A percentile compares a stretch with the other conserved stretches of the same genome.
These are phyloP conservation scores for Geopemphigus sp. DNA, from an alignment of 1,140 invertebrate genomes.

Conservation along the genomic window DNA sequence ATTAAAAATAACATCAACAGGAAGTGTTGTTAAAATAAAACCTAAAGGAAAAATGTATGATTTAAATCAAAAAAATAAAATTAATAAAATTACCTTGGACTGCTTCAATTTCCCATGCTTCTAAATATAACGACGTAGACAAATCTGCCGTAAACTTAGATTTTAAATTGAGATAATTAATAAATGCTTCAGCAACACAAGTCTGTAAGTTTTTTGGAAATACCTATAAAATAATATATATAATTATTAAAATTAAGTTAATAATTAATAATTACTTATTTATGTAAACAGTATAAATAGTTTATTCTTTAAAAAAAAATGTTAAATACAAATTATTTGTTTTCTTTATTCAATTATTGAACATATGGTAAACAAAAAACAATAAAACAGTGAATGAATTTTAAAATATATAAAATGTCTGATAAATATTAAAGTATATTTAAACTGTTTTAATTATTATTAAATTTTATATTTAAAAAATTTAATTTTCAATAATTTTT, in stretches of 20 bases:
- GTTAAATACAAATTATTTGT: too few species aligned
- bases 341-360: too few species aligned
- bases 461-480: too few species aligned
- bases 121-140: background rate
- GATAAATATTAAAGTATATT: too few species aligned
- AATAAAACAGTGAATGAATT: too few species aligned
- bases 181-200: slow-evolving; percentile 39
- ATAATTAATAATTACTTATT: too few species aligned
- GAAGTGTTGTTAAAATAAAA: slow-evolving; percentile 32
- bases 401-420: too few species aligned
- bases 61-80: background rate
- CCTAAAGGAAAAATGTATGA: slow-evolving; percentile 9
- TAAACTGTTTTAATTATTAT: too few species aligned
- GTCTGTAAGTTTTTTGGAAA: slow-evolving; percentile 39
- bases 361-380: too few species aligned
- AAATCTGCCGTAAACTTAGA: background rate
- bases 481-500: too few species aligned
- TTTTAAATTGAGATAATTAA: slow-evolving; percentile 38
- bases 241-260: background rate
- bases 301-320: too few species aligned
- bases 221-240: slow-evolving; percentile 15
- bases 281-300: too few species aligned
- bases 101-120: slow-evolving; percentile 45
- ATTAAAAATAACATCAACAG: slow-evolving; percentile 28
- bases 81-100: slow-evolving; percentile 23